Evolutionary conservation across 2,113 vertebrate species (phyloP), one percentile per base, ranked within the genome.

Genomic region (Pogonocichla stellata): DNA sequence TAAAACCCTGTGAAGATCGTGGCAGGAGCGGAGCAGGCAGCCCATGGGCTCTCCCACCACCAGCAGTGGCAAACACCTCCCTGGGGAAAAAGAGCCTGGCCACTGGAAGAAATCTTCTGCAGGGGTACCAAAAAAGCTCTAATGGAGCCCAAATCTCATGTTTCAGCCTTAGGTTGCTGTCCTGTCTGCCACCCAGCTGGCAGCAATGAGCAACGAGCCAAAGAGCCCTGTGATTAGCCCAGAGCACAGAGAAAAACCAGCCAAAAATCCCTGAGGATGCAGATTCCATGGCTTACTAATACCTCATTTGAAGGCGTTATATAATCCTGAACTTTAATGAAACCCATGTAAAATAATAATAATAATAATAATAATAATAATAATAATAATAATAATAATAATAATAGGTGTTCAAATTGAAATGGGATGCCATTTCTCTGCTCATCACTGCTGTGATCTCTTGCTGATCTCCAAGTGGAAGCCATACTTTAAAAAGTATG

Each of bases 311-410:
- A 82, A 77, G 90, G 70, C 0, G 0, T 62, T 79, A 7, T 40
- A 34, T 91, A 91, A 77, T 57, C 66, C 45, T 54, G 33, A 91
- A 90, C 42, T 14, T 74, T 67, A 75, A 85, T 48, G 64, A 80
- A 91, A 94, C 50, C 31, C 8, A 33, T 2, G 10, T 33, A 33
- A 53, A 80, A 57, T 22, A 31, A 9, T 31, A 66, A 53, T n/a
- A 62, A 60, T 25, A 75, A 53, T 9, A 31, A 16, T 25, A 54
- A 54, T 19, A 43, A 43, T 25, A 62, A 31, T 15, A 20, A 16
- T 24, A 31, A 24, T 3, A 56, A 54, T 12, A 58, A 51, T 38
- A 54, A 14, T 33, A 53, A 10, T 24, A 42, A 42, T 42, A 42
- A 42, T 15, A 20, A 8, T 31, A 53, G 40, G 38, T 51, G 26